Conservation (phyloP, 2,888 invertebrate genomes). For the Sarcophaga rosellei region DNA sequence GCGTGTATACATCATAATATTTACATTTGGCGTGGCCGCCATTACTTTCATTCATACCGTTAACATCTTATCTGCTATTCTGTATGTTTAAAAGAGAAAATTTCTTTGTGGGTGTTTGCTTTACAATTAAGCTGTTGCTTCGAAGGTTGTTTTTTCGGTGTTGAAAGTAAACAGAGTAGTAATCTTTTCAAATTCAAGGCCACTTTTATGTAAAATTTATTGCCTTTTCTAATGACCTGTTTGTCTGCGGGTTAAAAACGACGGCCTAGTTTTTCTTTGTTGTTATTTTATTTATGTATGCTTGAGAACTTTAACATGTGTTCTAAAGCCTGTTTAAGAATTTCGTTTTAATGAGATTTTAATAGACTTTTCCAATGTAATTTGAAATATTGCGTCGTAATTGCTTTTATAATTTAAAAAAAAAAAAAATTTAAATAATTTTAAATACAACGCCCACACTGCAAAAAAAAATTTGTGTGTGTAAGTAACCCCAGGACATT, state of each 20-base stretch:
- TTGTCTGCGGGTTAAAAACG: background rate
- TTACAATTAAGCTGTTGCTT: conserved; percentile 26
- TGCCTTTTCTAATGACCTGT: background rate
- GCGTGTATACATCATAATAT: conserved; percentile 37
- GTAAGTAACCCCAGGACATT: too few species aligned
- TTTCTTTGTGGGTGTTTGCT: too few species aligned
- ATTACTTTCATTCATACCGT: background rate
- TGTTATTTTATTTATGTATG: background rate
- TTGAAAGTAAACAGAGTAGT: too few species aligned
- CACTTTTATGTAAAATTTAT: background rate
- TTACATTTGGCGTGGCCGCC: conserved; percentile 26
- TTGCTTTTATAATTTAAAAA: background rate
- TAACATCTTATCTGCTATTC: background rate
- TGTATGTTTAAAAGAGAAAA: background rate
- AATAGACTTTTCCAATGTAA: conserved; percentile 2
- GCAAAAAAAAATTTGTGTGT: too few species aligned
- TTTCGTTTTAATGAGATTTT: conserved; percentile 26
- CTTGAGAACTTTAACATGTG: conserved; percentile 4
- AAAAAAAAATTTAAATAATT: too few species aligned
- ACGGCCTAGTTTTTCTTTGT: background rate
- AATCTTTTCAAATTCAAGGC: conserved; percentile 7
- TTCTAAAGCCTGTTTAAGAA: background rate
- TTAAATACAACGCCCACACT: too few species aligned
- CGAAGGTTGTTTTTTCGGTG: background rate
- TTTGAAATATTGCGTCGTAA: conserved; percentile 22